Percentiles rank a stretch among this genome's conserved stretches.
These are phyloP conservation scores for Periophthalmus magnuspinnatus DNA, from an alignment of 2,797 vertebrate species.

Conservation along the genomic window DNA sequence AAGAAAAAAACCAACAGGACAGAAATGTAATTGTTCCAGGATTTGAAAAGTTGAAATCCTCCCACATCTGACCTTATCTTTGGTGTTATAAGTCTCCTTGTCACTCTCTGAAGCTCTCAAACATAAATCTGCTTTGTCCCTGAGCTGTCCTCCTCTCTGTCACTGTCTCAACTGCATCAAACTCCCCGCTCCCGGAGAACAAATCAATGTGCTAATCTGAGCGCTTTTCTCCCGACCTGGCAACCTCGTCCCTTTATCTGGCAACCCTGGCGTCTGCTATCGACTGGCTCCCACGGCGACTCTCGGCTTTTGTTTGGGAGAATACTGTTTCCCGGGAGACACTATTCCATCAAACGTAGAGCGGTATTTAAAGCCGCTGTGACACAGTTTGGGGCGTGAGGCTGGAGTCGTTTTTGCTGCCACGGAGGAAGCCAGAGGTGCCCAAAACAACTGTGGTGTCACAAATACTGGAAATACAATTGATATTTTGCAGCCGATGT, in stretches of 20 bases:
- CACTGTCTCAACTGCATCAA: slow-evolving; percentile 22
- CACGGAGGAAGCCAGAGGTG: too few species aligned
- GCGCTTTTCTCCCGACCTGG: slow-evolving; percentile 52
- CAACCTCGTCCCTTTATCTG: slow-evolving; percentile 44
- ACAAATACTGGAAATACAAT: too few species aligned
- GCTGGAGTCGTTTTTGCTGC: background rate
- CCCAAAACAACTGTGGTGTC: too few species aligned
- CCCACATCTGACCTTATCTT: background rate
- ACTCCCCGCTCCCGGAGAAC: slow-evolving; percentile 32
- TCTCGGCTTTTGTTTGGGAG: slow-evolving; percentile 15
- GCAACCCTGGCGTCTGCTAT: slow-evolving; percentile 38
- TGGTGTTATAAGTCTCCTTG: background rate
- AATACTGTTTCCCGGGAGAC: slow-evolving; percentile 1
- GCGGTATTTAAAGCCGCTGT: background rate
- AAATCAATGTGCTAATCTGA: slow-evolving; percentile 68
- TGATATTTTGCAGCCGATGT: too few species aligned
- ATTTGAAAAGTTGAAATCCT: too few species aligned
- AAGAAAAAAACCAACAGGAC: too few species aligned
- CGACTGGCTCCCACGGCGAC: slow-evolving; percentile 31
- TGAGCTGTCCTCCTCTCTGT: background rate
- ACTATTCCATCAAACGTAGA: background rate
- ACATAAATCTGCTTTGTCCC: background rate
- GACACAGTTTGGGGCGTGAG: background rate
- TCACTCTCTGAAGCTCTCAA: background rate
- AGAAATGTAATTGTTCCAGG: background rate